Evolutionary conservation across 2,888 invertebrate genomes (phyloP), one percentile per base, ranked within the genome.

Genomic region (Stegophylla sp.): DNA sequence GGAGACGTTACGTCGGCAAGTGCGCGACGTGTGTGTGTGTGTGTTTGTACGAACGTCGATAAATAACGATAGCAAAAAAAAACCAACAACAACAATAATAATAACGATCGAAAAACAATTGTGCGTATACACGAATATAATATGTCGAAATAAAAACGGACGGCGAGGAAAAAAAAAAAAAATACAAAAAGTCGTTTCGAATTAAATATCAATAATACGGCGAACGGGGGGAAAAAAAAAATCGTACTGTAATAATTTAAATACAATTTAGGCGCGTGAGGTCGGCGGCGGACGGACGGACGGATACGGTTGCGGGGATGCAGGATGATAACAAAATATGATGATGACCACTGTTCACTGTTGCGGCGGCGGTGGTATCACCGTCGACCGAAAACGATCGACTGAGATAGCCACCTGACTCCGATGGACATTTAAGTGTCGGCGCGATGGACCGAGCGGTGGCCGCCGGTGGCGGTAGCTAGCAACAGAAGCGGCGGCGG

Each of bases 351-450:
- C n/a, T 17, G n/a, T n/a, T n/a, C n/a, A n/a, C n/a, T n/a, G n/a
- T n/a, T n/a, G n/a, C n/a, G n/a, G n/a, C n/a, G n/a, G 59, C 43
- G 43, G 43, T 51, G 75, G 67, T 59, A 75, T 28, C 67, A 69
- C 51, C 61, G 79, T 79, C 79, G 79, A 79, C 79, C 79, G 51
- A 79, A 79, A 79, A 79, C 79, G 79, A 79, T 79, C 79, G 71
- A 79, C 79, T 79, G 79, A 79, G 79, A 79, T 79, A 51, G 79
- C 71, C 79, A 79, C 79, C 71, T 79, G 79, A 79, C 79, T 79
- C 79, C 79, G 79, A 69, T 71, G 79, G 79, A 79, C 79, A 79
- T 79, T 79, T 79, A 79, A 79, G 79, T 79, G 51, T 51, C 41
- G 61, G 17, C 67, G 17, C 67, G 79, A 69, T 79, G 79, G 79